phyloP scores from a whole-genome alignment of 2,113 vertebrate genomes.

The Platycercus adscitus region DNA sequence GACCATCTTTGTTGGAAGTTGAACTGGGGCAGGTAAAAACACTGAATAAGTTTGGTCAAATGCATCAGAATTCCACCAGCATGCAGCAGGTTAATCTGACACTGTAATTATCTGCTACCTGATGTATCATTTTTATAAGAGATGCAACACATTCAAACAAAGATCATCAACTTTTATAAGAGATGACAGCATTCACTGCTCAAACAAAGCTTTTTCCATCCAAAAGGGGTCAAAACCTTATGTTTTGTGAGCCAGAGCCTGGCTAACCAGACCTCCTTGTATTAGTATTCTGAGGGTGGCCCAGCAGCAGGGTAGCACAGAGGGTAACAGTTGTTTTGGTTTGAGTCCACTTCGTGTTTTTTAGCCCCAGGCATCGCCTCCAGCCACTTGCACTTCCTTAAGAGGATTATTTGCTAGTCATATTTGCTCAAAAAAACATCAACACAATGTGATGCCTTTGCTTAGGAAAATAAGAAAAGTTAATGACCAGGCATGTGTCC shows the following conservation, averaged over 20 bases:
- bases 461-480: slow-evolving; percentile 66
- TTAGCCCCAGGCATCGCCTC: slow-evolving; percentile 74
- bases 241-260: neutral
- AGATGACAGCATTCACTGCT: neutral
- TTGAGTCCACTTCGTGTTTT: slow-evolving; percentile 45
- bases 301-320: neutral
- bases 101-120: neutral
- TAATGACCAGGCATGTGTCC: slow-evolving; percentile 36
- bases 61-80: neutral
- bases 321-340: slow-evolving; percentile 50
- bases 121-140: slow-evolving; percentile 1
- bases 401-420: slow-evolving; percentile 73
- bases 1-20: neutral
- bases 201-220: neutral
- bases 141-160: neutral
- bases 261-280: neutral
- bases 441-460: slow-evolving; percentile 60
- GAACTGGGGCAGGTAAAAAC: neutral
- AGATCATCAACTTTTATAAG: neutral
- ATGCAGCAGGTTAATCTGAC: neutral
- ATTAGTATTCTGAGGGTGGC: slow-evolving; percentile 57
- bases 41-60: neutral
- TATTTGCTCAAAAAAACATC: slow-evolving; percentile 69
- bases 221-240: neutral
- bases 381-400: slow-evolving; percentile 74